These are phyloP conservation scores for Creontiades dilutus DNA, from an alignment of 2,888 invertebrate species.

Conservation along the genomic window DNA sequence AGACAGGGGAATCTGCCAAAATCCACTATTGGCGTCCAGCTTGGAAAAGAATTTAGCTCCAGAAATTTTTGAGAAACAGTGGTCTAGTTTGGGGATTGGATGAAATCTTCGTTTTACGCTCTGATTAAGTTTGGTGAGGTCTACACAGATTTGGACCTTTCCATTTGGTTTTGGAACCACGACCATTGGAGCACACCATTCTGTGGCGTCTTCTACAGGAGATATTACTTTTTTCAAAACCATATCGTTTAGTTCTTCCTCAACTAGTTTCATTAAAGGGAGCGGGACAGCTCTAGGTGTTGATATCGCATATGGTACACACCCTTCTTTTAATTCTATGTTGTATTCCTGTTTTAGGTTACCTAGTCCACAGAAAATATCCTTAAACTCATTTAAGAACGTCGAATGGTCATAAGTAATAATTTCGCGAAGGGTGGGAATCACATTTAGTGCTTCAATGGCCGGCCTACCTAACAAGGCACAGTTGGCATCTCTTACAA, in stretches of 20 bases:
- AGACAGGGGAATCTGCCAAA: too few species aligned
- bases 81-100: background rate
- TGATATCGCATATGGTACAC: too few species aligned
- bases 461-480: background rate
- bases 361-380: background rate
- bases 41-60: too few species aligned
- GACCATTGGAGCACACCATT: background rate
- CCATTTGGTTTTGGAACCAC: background rate
- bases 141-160: background rate
- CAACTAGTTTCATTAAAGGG: background rate
- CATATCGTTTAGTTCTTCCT: background rate
- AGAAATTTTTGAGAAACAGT: too few species aligned
- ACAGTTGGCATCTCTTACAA: background rate
- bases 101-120: background rate
- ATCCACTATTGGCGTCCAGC: too few species aligned
- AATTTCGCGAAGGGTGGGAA: background rate
- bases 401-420: background rate
- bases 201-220: background rate
- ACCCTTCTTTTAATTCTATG: background rate
- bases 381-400: background rate
- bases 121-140: background rate
- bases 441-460: background rate
- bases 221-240: background rate
- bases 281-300: background rate
- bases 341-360: background rate